phyloP scores from a whole-genome alignment of 2,113 vertebrate genomes.

The Pelvicachromis taeniatus region DNA sequence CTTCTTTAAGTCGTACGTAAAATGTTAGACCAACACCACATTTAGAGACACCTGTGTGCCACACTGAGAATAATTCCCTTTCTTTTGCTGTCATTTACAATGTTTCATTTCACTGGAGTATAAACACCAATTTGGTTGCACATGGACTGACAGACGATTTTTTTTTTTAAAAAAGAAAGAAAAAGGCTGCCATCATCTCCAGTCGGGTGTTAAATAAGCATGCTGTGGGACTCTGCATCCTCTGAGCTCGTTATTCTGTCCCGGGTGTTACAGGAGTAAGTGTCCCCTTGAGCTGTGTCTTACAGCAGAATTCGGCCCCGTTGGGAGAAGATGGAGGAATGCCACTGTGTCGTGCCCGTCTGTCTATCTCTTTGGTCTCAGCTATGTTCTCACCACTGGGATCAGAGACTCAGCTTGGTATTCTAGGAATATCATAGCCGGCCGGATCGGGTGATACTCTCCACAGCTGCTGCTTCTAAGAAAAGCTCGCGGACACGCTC shows the following conservation, averaged over 20 bases:
- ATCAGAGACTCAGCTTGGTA: conserved; percentile 54
- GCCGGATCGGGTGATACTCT: conserved; percentile 54
- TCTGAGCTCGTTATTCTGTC: conserved; percentile 56
- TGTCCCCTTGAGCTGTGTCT: conserved; percentile 47
- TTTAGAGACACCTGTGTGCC: neutral
- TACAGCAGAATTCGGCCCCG: conserved; percentile 37
- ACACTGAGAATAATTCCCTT: neutral
- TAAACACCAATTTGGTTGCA: conserved; percentile 25
- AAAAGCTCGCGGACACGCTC: conserved; percentile 54
- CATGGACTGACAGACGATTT: neutral
- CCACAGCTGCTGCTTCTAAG: conserved; percentile 74
- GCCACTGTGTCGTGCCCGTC: conserved; percentile 37
- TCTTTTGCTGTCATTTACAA: neutral
- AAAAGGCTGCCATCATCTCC: conserved; percentile 21
- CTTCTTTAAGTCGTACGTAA: neutral
- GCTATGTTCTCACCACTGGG: conserved; percentile 42
- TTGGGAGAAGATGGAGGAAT: conserved; percentile 51
- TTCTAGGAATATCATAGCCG: conserved; percentile 65
- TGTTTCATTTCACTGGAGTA: neutral
- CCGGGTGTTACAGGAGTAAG: conserved; percentile 54
- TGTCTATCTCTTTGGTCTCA: conserved; percentile 27
- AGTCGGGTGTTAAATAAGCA: conserved; percentile 59
- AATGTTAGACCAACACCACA: neutral
- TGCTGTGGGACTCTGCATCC: conserved; percentile 43
- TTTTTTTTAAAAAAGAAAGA: neutral